Conservation (phyloP, 2,888 invertebrate species). For the Pilophorus perplexus region DNA sequence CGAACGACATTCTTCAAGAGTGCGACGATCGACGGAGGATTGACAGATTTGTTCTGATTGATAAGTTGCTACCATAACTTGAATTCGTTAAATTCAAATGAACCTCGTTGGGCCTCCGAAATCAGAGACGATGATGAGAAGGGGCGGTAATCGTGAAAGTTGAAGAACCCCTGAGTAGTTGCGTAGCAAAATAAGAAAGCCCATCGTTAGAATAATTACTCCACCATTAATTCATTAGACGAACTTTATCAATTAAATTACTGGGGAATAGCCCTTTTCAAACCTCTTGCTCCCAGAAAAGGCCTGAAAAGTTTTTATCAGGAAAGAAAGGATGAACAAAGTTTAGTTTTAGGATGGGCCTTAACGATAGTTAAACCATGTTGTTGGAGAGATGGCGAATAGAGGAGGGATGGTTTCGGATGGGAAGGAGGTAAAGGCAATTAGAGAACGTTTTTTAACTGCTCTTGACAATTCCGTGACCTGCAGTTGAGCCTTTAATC, state of each 20-base stretch:
- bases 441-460: conserved; percentile 1
- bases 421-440: not conserved
- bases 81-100: too few species aligned
- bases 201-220: conserved; percentile 35
- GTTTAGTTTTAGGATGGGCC: conserved; percentile 9
- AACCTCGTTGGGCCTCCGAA: too few species aligned
- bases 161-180: conserved; percentile 18
- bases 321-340: conserved; percentile 25
- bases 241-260: conserved; percentile 34
- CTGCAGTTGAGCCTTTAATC: not conserved
- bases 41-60: too few species aligned
- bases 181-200: conserved; percentile 14
- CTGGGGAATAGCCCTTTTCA: conserved; percentile 17
- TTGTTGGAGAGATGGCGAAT: not conserved
- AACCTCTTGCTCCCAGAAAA: not conserved
- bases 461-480: conserved; percentile 4
- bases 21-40: too few species aligned
- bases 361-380: conserved; percentile 28
- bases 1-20: too few species aligned
- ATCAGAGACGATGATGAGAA: not conserved
- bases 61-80: too few species aligned
- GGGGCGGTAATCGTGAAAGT: conserved; percentile 6
- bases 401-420: not conserved
- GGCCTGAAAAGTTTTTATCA: conserved; percentile 25
- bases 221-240: conserved; percentile 36